A percentile compares a stretch with the other conserved stretches of the same genome.
Evolutionary conservation across 2,113 vertebrate genomes (phyloP).

Genomic region (Ramphastos sulfuratus): DNA sequence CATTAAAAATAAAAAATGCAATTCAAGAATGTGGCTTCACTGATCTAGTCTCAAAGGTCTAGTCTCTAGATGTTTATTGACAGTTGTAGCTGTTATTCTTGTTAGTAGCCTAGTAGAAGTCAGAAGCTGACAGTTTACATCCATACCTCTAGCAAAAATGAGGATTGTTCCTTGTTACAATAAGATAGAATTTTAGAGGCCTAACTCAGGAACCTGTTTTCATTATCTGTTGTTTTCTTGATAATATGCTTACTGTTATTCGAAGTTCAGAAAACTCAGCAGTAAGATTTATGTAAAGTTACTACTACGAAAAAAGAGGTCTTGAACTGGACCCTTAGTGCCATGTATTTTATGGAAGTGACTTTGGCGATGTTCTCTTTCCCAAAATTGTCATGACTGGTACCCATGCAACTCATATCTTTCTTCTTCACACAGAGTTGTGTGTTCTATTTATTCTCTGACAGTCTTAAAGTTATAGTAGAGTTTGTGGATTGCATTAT

Average conservation of each 20-base stretch:
- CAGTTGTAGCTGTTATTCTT: background rate
- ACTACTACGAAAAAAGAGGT: background rate
- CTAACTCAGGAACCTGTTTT: background rate
- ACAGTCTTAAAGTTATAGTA: background rate
- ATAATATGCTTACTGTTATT: background rate
- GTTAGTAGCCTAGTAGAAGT: background rate
- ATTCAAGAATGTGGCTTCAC: background rate
- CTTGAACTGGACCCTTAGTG: background rate
- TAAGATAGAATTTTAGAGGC: background rate
- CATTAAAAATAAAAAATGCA: background rate
- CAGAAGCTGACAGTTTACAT: background rate
- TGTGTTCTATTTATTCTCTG: background rate
- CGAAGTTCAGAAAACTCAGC: background rate
- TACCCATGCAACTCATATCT: accelerated
- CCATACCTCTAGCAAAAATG: background rate
- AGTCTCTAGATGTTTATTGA: background rate
- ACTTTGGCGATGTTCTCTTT: background rate
- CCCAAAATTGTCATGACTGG: background rate
- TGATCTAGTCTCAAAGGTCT: background rate
- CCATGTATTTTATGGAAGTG: background rate
- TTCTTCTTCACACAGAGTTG: background rate
- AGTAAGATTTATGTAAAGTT: background rate
- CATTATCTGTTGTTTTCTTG: background rate
- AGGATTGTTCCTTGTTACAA: background rate
- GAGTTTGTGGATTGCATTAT: background rate